Evolutionary conservation across 1,140 invertebrate genomes (phyloP).

Genomic region (Sarcophaga bullata): DNA sequence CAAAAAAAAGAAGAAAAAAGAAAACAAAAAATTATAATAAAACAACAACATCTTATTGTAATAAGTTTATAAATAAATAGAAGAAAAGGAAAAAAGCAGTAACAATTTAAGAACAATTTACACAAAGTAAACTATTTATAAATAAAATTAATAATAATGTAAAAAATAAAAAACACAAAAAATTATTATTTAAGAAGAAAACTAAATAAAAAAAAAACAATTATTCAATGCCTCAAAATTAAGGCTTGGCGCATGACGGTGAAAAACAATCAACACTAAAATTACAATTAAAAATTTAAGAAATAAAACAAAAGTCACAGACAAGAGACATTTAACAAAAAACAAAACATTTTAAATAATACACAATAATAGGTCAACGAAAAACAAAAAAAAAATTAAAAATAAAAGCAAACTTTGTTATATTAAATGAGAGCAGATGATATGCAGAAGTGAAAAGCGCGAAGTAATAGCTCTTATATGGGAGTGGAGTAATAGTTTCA

Average conservation of each 20-base stretch:
- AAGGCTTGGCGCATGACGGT: too few relatives aligned
- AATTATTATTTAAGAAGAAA: not conserved
- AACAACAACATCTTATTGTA: constrained; percentile 26
- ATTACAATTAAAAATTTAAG: not conserved
- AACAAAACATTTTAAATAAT: not conserved
- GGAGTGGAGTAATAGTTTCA: constrained; percentile 16
- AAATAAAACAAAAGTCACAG: not conserved
- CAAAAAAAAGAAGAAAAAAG: not conserved
- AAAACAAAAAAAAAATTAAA: not conserved
- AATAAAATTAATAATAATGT: not conserved
- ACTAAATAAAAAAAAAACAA: too few relatives aligned
- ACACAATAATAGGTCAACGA: constrained; percentile 8
- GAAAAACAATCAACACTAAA: constrained; percentile 29
- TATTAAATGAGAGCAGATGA: not conserved
- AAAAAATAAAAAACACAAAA: constrained; percentile 5
- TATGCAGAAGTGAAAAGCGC: not conserved
- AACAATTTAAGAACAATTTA: constrained; percentile 22
- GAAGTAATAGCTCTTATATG: not conserved
- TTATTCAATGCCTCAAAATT: too few relatives aligned
- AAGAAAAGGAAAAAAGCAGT: constrained; percentile 17
- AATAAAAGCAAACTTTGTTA: too few relatives aligned
- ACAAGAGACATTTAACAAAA: constrained; percentile 2
- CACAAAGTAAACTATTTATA: constrained; percentile 26
- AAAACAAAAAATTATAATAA: not conserved
- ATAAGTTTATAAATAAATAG: constrained; percentile 33